phyloP scores from a whole-genome alignment of 1,140 invertebrate genomes.

The Heliothis subflexa region DNA sequence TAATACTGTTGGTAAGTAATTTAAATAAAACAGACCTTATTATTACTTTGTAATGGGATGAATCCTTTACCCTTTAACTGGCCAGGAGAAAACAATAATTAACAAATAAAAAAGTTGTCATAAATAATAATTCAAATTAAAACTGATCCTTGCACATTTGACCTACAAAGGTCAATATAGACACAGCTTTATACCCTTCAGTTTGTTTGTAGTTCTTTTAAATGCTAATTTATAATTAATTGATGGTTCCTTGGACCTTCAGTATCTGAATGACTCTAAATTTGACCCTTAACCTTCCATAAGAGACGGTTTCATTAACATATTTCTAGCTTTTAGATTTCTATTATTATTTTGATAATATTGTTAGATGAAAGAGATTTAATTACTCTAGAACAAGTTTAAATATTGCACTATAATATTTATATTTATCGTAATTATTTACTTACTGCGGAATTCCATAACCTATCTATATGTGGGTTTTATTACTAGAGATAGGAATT shows the following conservation, averaged over 20 bases:
- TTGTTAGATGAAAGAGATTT: no score
- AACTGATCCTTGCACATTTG: not conserved
- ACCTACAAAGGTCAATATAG: not conserved
- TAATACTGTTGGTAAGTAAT: no score
- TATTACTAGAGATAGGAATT: no score
- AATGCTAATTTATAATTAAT: conserved; percentile 50
- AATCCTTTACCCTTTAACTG: no score
- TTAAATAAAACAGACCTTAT: no score
- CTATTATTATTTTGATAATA: not conserved
- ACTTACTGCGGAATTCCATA: no score
- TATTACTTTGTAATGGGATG: no score
- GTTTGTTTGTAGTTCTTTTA: conserved; percentile 48
- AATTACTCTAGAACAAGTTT: no score
- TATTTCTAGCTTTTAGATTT: conserved; percentile 13
- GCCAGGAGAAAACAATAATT: no score
- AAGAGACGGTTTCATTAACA: not conserved
- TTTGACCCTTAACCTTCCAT: not conserved
- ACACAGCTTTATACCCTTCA: conserved; percentile 23
- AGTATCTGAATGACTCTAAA: not conserved
- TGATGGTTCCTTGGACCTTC: conserved; percentile 18
- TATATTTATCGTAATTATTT: no score
- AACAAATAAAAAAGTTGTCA: not conserved
- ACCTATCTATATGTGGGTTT: no score
- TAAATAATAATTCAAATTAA: not conserved
- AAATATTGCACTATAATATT: no score